Evolutionary conservation across 1,140 invertebrate genomes (phyloP).

Genomic region (Drosophila saltans): DNA sequence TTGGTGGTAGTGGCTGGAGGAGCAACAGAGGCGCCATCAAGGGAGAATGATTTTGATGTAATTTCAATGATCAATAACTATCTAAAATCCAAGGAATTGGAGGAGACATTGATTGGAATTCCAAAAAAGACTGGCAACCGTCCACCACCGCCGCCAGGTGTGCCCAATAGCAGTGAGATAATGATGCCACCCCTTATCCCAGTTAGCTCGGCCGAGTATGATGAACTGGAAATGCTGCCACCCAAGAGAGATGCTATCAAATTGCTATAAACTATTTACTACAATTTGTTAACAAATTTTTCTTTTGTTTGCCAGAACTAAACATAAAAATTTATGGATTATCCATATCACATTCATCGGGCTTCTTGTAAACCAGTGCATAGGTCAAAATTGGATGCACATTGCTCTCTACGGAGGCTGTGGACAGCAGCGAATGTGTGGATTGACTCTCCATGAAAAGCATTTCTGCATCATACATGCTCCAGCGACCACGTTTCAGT

Average conservation of each 20-base stretch:
- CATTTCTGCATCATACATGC: conserved; percentile 61
- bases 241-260: background rate
- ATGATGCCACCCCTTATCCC: background rate
- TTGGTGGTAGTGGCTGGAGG: background rate
- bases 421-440: conserved; percentile 58
- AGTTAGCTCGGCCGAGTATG: background rate
- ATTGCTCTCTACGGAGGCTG: conserved; percentile 47
- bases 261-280: background rate
- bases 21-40: background rate
- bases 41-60: background rate
- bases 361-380: conserved; percentile 63
- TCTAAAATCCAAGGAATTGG: background rate
- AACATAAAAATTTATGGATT: conserved; percentile 41
- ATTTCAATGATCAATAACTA: conserved; percentile 2
- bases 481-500: conserved; percentile 57
- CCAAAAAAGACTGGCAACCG: background rate
- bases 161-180: background rate
- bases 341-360: conserved; percentile 66
- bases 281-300: background rate
- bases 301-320: background rate
- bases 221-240: background rate
- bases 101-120: background rate
- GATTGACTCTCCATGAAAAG: conserved; percentile 63
- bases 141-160: background rate
- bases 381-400: conserved; percentile 66